These are phyloP conservation scores for Coluber constrictor DNA, from an alignment of 2,797 vertebrate genomes.

Conservation along the genomic window DNA sequence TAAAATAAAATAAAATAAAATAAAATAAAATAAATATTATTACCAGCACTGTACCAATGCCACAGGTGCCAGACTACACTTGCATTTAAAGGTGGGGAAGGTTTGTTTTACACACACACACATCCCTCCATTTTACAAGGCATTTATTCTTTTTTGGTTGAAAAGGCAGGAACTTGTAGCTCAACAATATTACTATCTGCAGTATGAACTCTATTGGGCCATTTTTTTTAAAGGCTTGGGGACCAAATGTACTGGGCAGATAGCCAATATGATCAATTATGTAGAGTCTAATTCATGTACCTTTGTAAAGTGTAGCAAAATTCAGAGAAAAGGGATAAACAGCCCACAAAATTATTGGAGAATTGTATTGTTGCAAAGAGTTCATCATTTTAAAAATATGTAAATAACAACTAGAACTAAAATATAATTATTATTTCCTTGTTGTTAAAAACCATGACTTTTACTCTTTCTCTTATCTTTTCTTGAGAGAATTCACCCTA, in stretches of 20 bases:
- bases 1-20: too few relatives aligned
- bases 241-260: background rate
- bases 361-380: background rate
- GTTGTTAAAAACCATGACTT: conserved; percentile 1
- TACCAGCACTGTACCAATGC: too few relatives aligned
- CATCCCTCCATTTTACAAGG: too few relatives aligned
- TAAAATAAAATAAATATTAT: too few relatives aligned
- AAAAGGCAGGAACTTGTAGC: too few relatives aligned
- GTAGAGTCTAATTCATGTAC: background rate
- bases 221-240: too few relatives aligned
- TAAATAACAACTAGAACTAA: conserved; percentile 17
- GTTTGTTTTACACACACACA: too few relatives aligned
- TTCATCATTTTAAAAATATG: background rate
- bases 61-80: too few relatives aligned
- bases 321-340: background rate
- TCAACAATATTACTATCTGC: too few relatives aligned
- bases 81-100: too few relatives aligned
- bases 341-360: conserved; percentile 22
- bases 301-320: background rate
- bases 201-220: too few relatives aligned
- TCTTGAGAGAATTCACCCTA: background rate
- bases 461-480: background rate
- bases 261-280: background rate
- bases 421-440: conserved; percentile 34
- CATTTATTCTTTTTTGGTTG: too few relatives aligned